phyloP scores from a whole-genome alignment of 2,888 invertebrate genomes.

The Polylopha cassiicola region DNA sequence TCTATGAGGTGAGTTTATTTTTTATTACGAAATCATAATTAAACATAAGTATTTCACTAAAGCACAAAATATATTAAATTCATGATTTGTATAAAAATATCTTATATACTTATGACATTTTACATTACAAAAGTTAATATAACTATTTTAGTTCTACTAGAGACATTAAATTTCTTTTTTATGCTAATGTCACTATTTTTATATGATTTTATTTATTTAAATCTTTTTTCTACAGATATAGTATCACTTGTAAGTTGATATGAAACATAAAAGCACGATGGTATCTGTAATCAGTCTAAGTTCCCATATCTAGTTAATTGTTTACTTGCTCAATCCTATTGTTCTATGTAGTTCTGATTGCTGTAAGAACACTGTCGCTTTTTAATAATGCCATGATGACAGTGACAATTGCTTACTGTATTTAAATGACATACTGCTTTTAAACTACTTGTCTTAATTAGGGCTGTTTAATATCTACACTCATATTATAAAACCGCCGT shows the following conservation, averaged over 20 bases:
- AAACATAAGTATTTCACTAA: slow-evolving; percentile 8
- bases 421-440: too few species aligned
- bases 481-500: too few species aligned
- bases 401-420: slow-evolving; percentile 7
- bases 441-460: too few species aligned
- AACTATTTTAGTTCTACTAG: too few species aligned
- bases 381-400: slow-evolving; percentile 14
- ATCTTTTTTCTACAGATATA: too few species aligned
- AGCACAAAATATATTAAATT: slow-evolving; percentile 4
- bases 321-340: slow-evolving; percentile 35
- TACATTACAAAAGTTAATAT: too few species aligned
- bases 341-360: slow-evolving; percentile 33
- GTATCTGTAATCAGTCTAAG: slow-evolving; percentile 12
- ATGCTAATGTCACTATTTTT: too few species aligned
- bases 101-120: too few species aligned
- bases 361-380: slow-evolving; percentile 13
- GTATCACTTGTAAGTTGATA: too few species aligned
- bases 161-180: too few species aligned
- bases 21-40: slow-evolving; percentile 12
- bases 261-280: slow-evolving; percentile 8
- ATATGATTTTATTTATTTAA: too few species aligned
- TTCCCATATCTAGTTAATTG: slow-evolving; percentile 30
- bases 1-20: slow-evolving; percentile 86
- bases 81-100: slow-evolving; percentile 1
- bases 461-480: too few species aligned